phyloP scores from a whole-genome alignment of 2,888 invertebrate species.

The Meandrusa payeni region DNA sequence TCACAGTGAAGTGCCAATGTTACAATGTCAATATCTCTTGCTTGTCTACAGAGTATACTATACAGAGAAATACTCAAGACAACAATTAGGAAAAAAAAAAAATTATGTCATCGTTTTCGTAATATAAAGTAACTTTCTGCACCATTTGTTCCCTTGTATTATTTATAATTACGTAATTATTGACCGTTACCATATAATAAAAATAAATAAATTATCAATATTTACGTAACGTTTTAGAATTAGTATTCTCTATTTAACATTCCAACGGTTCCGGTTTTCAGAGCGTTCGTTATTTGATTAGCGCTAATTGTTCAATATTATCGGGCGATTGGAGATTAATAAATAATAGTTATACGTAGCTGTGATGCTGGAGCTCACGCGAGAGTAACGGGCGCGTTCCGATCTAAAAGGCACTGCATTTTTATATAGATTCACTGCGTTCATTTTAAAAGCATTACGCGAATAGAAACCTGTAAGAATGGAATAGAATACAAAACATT shows the following conservation, averaged over 20 bases:
- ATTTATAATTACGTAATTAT: no score
- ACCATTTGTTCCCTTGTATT: no score
- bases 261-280: not conserved
- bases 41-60: no score
- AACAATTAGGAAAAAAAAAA: not conserved
- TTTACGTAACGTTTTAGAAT: no score
- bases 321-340: conserved; percentile 12
- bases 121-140: not conserved
- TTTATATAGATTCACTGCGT: conserved; percentile 15
- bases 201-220: no score
- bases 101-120: not conserved
- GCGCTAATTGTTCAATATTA: not conserved
- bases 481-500: no score
- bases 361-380: conserved; percentile 12
- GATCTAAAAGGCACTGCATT: conserved; percentile 30
- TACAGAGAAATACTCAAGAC: no score
- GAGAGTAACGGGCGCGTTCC: conserved; percentile 28
- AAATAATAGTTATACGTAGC: not conserved
- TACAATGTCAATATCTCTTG: conserved; percentile 20
- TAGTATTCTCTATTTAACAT: not conserved
- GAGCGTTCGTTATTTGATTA: not conserved
- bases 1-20: conserved; percentile 4
- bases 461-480: no score
- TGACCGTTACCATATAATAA: no score
- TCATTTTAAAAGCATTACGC: no score